These are phyloP conservation scores for Neopipo cinnamomea DNA, from an alignment of 2,113 vertebrate species.

Conservation along the genomic window DNA sequence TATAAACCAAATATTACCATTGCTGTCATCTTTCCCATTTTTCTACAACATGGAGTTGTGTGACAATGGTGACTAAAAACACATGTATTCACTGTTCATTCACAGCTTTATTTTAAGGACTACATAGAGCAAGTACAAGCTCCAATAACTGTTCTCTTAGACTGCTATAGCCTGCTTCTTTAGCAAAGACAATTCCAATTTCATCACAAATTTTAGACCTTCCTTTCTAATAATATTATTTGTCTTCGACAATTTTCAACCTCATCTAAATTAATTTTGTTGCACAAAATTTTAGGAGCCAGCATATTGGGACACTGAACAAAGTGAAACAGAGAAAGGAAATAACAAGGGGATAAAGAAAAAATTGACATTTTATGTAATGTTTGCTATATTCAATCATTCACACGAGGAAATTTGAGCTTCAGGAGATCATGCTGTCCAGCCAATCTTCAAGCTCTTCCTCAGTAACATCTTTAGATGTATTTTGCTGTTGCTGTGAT, in stretches of 20 bases:
- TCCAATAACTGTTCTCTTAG: not conserved
- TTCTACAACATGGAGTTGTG: not conserved
- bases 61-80: not conserved
- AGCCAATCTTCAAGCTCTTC: constrained; percentile 96
- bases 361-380: not conserved
- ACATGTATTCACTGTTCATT: not conserved
- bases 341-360: not conserved
- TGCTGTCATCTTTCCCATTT: not conserved
- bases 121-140: not conserved
- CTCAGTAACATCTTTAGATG: constrained; percentile 77
- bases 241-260: not conserved
- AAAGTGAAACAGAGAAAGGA: not conserved
- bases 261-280: not conserved
- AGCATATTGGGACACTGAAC: not conserved
- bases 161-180: not conserved
- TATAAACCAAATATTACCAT: constrained; percentile 10
- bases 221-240: not conserved
- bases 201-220: not conserved
- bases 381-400: not conserved
- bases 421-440: constrained; percentile 89
- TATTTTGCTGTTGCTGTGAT: constrained; percentile 13
- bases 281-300: not conserved
- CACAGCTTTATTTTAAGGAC: constrained; percentile 53
- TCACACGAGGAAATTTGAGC: not conserved
- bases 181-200: not conserved